phyloP scores from a whole-genome alignment of 2,797 vertebrate species.

The Tangara arthus region DNA sequence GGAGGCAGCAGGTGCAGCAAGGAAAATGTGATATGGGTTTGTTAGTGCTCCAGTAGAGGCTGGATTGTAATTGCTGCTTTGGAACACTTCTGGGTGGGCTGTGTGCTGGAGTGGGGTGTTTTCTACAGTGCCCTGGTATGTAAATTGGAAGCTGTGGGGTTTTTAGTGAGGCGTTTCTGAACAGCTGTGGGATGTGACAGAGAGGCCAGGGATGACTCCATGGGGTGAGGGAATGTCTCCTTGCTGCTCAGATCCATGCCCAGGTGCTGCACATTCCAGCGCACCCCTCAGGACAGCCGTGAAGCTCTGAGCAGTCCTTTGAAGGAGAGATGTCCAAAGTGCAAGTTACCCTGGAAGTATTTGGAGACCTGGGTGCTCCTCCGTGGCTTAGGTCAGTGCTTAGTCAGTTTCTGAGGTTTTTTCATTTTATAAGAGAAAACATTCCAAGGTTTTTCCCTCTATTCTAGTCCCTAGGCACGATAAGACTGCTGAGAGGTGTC shows the following conservation, averaged over 20 bases:
- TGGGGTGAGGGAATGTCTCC: neutral
- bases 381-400: neutral
- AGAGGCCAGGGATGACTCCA: rapidly evolving
- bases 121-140: neutral
- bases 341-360: neutral
- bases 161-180: neutral
- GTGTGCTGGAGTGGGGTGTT: neutral
- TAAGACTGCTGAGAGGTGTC: rapidly evolving
- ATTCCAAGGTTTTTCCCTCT: neutral
- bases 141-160: neutral
- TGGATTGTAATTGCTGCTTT: neutral
- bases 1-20: constrained; percentile 43
- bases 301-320: neutral
- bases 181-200: neutral
- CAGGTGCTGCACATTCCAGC: neutral
- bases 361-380: neutral
- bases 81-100: neutral
- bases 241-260: neutral
- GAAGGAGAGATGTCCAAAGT: neutral
- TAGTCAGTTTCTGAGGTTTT: neutral
- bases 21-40: neutral
- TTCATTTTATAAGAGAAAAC: neutral
- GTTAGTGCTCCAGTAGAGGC: neutral
- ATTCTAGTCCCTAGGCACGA: rapidly evolving
- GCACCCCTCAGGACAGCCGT: rapidly evolving